These are phyloP conservation scores for Morelia viridis DNA, from an alignment of 2,797 vertebrate genomes.

Conservation along the genomic window DNA sequence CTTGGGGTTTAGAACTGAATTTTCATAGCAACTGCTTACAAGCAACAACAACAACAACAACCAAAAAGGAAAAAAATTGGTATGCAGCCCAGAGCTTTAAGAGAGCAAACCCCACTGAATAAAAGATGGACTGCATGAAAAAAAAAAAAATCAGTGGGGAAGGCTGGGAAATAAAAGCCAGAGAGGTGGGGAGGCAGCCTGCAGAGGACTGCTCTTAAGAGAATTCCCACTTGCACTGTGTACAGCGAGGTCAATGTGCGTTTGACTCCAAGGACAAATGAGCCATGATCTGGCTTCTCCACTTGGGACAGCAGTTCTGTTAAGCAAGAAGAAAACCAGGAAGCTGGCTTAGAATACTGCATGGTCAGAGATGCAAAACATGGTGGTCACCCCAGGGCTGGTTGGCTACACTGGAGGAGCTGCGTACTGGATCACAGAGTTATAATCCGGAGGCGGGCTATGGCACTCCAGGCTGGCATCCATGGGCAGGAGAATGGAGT, in stretches of 20 bases:
- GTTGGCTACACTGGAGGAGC: slow-evolving; percentile 81
- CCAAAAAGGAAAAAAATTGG: neutral
- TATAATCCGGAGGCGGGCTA: slow-evolving; percentile 93
- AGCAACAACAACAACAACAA: neutral
- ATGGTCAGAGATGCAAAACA: neutral
- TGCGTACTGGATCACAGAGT: slow-evolving; percentile 89
- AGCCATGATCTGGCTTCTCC: neutral
- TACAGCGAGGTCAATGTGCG: neutral
- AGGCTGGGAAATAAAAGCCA: neutral
- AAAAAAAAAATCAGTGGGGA: neutral
- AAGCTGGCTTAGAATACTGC: neutral
- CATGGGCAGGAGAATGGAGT: slow-evolving; percentile 78
- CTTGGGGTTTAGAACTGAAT: neutral
- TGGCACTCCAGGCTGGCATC: slow-evolving; percentile 87
- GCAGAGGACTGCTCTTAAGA: slow-evolving; percentile 27
- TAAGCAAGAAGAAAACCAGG: slow-evolving; percentile 3
- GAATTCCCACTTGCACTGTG: neutral
- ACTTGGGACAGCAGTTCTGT: neutral
- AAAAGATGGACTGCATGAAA: fast-evolving
- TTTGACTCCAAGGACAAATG: neutral
- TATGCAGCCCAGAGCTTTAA: neutral
- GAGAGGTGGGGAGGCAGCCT: neutral
- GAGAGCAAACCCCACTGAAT: neutral
- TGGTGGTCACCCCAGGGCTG: neutral
- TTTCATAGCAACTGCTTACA: fast-evolving